phyloP scores from a whole-genome alignment of 92 coral and sea anemone species.

The Actinernus sp. region DNA sequence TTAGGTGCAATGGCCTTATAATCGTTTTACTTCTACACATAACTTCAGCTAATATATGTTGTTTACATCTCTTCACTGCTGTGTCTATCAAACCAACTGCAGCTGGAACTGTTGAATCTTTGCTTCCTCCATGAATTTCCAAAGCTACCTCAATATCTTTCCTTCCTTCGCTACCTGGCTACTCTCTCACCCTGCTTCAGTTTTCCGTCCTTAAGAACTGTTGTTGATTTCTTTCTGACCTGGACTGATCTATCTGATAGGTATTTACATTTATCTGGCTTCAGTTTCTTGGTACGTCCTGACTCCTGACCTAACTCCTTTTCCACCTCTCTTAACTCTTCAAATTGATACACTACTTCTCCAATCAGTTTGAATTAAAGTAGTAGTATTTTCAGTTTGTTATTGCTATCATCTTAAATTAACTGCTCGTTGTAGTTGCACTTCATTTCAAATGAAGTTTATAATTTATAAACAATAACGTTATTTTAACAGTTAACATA shows the following conservation, averaged over 20 bases:
- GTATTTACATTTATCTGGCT: too few species aligned
- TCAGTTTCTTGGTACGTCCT: too few species aligned
- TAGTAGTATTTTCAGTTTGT: too few species aligned
- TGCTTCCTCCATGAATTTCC: conserved; percentile 24
- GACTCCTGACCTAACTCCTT: not conserved
- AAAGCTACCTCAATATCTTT: conserved; percentile 27
- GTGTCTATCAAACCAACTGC: conserved; percentile 16
- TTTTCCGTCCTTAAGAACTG: not conserved
- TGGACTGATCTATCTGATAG: not conserved
- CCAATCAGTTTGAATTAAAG: too few species aligned
- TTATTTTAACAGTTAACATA: too few species aligned
- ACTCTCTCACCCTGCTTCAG: conserved; percentile 3
- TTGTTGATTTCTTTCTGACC: not conserved
- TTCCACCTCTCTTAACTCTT: not conserved
- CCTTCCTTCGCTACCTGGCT: conserved; percentile 14
- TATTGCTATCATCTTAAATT: too few species aligned
- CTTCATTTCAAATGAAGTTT: too few species aligned
- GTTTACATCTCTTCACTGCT: not conserved
- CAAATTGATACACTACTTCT: conserved; percentile 8
- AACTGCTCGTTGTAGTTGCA: too few species aligned
- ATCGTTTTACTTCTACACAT: not conserved
- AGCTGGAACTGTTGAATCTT: too few species aligned
- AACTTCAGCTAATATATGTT: not conserved
- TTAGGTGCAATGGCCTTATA: too few species aligned
- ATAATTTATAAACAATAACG: too few species aligned